These are phyloP conservation scores for Corythaixoides concolor DNA, from an alignment of 2,113 vertebrate genomes.

Conservation along the genomic window DNA sequence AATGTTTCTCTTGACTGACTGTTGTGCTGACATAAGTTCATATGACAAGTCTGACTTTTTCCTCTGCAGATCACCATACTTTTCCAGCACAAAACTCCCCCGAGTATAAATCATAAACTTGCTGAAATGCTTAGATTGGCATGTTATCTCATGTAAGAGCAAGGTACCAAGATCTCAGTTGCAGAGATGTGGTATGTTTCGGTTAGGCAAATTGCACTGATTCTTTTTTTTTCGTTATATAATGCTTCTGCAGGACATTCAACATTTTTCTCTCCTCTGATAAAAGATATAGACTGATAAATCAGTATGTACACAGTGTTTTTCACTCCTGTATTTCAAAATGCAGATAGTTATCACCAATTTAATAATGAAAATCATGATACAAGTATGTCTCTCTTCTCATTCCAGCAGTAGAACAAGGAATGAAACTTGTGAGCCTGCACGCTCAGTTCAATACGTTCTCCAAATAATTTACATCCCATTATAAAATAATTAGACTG, in stretches of 20 bases:
- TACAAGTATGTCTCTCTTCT: constrained; percentile 25
- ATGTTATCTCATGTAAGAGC: constrained; percentile 1
- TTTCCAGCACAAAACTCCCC: background rate
- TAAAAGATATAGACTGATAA: constrained; percentile 24
- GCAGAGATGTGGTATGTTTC: background rate
- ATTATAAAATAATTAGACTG: constrained; percentile 55
- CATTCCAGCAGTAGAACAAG: constrained; percentile 1
- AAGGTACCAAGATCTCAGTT: background rate
- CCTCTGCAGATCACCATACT: constrained; percentile 1
- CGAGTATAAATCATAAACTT: background rate
- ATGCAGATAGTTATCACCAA: constrained; percentile 2
- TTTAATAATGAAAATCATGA: constrained; percentile 37
- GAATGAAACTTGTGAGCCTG: background rate
- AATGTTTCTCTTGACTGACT: constrained; percentile 4
- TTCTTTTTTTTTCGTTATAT: background rate
- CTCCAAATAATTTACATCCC: constrained; percentile 44
- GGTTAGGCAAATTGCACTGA: background rate
- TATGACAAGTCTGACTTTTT: background rate
- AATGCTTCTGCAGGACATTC: background rate
- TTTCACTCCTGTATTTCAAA: background rate
- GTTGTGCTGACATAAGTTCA: constrained; percentile 15
- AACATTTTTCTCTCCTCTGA: background rate
- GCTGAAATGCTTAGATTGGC: constrained; percentile 35
- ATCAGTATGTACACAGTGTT: background rate
- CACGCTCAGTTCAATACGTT: background rate